Percentiles rank a stretch among this genome's conserved stretches.
Evolutionary conservation across 1,140 invertebrate genomes (phyloP).

Genomic region (Calycopis cecrops): DNA sequence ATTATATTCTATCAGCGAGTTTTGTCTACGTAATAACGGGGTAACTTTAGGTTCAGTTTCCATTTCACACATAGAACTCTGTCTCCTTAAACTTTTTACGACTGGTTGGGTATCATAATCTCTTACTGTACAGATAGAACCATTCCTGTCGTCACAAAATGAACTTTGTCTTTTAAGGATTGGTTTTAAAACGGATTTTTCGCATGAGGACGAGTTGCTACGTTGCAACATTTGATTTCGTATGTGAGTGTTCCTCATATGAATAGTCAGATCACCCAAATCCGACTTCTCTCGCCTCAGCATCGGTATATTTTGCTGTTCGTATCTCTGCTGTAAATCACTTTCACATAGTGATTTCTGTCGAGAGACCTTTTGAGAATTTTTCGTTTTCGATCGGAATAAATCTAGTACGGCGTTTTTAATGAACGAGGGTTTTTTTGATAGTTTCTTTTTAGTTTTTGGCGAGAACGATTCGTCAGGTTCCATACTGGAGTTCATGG

Average conservation of each 20-base stretch:
- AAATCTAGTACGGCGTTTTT: slow-evolving; percentile 73
- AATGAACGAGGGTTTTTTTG: slow-evolving; percentile 74
- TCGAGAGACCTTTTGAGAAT: slow-evolving; percentile 65
- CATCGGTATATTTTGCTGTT: slow-evolving; percentile 42
- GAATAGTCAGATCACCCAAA: slow-evolving; percentile 51
- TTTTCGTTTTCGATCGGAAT: slow-evolving; percentile 73
- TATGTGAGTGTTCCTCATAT: slow-evolving; percentile 59
- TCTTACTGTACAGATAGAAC: slow-evolving; percentile 58
- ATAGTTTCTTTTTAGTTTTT: slow-evolving; percentile 75
- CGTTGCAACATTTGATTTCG: slow-evolving; percentile 69
- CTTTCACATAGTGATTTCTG: slow-evolving; percentile 70
- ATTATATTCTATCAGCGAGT: slow-evolving; percentile 73
- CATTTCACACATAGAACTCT: slow-evolving; percentile 72
- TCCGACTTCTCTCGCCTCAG: slow-evolving; percentile 69
- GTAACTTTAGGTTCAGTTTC: slow-evolving; percentile 74
- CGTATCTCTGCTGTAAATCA: slow-evolving; percentile 63
- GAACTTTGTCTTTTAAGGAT: slow-evolving; percentile 72
- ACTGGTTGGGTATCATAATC: slow-evolving; percentile 64
- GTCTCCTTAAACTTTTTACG: slow-evolving; percentile 53
- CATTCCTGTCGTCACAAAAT: slow-evolving; percentile 66
- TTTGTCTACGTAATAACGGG: slow-evolving; percentile 70
- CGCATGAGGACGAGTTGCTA: slow-evolving; percentile 72
- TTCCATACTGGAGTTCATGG: slow-evolving; percentile 68
- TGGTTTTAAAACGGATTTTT: slow-evolving; percentile 65
- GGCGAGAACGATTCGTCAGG: slow-evolving; percentile 68